Percentiles rank a stretch among this genome's conserved stretches.
These are phyloP conservation scores for Myotis vivesi DNA, from an alignment of 2,797 vertebrate species.

Conservation along the genomic window DNA sequence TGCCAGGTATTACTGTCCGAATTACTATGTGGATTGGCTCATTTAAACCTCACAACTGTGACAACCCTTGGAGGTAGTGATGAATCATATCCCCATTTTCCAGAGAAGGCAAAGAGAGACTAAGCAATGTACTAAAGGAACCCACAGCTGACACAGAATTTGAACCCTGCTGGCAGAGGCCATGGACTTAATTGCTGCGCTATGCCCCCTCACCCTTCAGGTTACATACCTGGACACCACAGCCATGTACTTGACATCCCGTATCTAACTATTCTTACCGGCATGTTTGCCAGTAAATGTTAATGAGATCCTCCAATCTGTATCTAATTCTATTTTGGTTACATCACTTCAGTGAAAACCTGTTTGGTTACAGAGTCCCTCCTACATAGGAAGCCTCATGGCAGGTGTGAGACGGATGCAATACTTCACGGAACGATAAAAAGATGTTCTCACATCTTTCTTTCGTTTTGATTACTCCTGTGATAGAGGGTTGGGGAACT, in stretches of 20 bases:
- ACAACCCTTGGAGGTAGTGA: not conserved
- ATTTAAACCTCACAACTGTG: not conserved
- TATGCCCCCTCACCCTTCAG: too few species aligned
- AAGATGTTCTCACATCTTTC: not conserved
- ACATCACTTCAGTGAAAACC: not conserved
- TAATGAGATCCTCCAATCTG: not conserved
- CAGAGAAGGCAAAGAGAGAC: not conserved
- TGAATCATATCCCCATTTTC: not conserved
- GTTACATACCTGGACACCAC: not conserved
- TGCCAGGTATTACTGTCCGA: not conserved
- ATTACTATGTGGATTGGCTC: not conserved
- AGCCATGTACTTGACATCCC: too few species aligned
- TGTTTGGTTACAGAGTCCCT: not conserved
- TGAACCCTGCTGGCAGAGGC: not conserved
- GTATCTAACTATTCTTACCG: rapidly evolving
- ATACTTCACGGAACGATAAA: not conserved
- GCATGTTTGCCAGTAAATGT: too few species aligned
- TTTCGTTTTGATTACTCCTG: not conserved
- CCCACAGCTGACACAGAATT: too few species aligned
- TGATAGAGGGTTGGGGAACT: not conserved
- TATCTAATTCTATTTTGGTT: not conserved
- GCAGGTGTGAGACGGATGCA: not conserved
- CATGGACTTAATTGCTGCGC: too few species aligned
- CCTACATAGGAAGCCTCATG: not conserved
- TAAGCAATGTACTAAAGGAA: not conserved